A percentile compares a stretch with the other conserved stretches of the same genome.
Evolutionary conservation across 2,113 vertebrate genomes (phyloP).

Genomic region (Hyaena hyaena): DNA sequence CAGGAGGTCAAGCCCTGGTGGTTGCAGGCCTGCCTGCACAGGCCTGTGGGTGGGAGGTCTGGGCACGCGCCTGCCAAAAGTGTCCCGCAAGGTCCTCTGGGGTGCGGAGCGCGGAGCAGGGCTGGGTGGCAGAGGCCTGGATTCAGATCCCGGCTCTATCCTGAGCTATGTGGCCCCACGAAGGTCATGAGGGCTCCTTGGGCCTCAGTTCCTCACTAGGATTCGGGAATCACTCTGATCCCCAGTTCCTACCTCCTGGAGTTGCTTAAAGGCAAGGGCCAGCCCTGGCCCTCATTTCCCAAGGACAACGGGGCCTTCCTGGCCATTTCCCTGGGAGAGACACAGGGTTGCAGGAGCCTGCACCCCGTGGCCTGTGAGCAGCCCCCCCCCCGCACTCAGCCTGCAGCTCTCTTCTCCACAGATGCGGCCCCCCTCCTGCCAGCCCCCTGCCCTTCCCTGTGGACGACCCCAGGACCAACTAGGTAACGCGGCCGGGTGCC

Average conservation of each 20-base stretch:
- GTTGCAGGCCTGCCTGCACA: not conserved
- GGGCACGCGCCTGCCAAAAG: too few relatives aligned
- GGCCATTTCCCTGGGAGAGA: not conserved
- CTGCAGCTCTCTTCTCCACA: slow-evolving; percentile 78
- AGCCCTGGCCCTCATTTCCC: rapidly evolving
- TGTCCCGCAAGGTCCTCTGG: not conserved
- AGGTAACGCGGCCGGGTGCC: slow-evolving; percentile 56
- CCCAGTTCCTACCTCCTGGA: too few relatives aligned
- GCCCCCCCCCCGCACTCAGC: slow-evolving; percentile 57
- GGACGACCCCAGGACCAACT: slow-evolving; percentile 76
- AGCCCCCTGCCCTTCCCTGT: slow-evolving; percentile 76
- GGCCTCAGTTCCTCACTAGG: not conserved
- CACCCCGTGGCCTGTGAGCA: not conserved
- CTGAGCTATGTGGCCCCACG: not conserved
- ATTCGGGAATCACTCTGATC: not conserved
- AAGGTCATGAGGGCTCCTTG: not conserved
- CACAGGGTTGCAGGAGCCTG: not conserved
- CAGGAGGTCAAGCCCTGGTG: not conserved
- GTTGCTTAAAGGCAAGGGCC: not conserved
- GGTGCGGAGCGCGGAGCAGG: not conserved
- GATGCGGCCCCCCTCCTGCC: slow-evolving; percentile 76
- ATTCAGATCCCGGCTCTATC: not conserved
- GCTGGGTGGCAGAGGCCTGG: not conserved
- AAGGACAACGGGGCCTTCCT: not conserved
- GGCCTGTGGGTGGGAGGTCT: not conserved